Conservation (phyloP, 1,140 invertebrate species). For the Saccostrea cuccullata region DNA sequence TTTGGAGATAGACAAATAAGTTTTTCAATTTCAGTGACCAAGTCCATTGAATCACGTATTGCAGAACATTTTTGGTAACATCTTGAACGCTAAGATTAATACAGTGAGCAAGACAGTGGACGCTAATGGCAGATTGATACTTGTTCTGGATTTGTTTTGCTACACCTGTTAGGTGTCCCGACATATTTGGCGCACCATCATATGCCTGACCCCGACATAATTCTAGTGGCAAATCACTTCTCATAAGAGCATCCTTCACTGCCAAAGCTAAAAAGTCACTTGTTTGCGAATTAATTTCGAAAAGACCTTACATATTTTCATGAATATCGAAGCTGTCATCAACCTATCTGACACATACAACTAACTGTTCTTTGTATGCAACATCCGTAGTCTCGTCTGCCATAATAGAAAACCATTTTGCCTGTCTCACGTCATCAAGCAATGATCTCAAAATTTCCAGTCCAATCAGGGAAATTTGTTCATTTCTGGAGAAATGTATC, state of each 20-base stretch:
- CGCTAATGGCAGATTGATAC: background rate
- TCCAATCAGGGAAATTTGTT: no score
- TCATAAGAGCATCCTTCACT: constrained; percentile 35
- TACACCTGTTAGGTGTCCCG: constrained; percentile 27
- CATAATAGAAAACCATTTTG: no score
- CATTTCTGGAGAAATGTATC: no score
- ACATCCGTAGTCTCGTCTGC: no score
- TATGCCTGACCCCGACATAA: constrained; percentile 33
- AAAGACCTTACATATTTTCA: no score
- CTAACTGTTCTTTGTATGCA: no score
- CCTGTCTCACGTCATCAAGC: no score
- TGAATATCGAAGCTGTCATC: no score
- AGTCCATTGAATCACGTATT: constrained; percentile 11
- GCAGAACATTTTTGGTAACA: constrained; percentile 22
- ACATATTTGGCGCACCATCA: constrained; percentile 23
- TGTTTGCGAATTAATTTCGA: no score
- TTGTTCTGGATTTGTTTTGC: constrained; percentile 24
- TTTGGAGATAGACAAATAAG: constrained; percentile 36
- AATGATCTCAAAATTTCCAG: no score
- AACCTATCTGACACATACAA: no score
- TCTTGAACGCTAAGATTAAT: constrained; percentile 37
- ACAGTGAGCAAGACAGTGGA: constrained; percentile 40
- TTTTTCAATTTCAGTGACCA: constrained; percentile 12
- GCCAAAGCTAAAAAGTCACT: no score
- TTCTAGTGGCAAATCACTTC: constrained; percentile 7